Conservation (phyloP, 2,113 vertebrate genomes). For the Puffinus mauretanicus region DNA sequence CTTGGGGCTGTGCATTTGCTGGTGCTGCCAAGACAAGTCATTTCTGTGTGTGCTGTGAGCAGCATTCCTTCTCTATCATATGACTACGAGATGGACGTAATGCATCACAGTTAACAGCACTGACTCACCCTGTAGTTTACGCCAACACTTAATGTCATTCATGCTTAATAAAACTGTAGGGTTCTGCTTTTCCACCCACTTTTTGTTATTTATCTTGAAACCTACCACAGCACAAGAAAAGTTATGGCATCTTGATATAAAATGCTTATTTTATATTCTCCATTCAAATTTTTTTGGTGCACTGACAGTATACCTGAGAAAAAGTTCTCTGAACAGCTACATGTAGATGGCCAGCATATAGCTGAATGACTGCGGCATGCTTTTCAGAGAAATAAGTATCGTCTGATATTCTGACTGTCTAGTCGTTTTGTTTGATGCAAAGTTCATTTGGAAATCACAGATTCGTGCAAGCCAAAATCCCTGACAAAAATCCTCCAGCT, state of each 20-base stretch:
- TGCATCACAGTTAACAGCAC: conserved; percentile 5
- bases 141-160: conserved; percentile 57
- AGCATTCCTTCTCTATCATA: conserved; percentile 50
- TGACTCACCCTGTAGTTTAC: conserved; percentile 46
- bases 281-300: not conserved
- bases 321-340: not conserved
- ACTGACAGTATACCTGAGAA: not conserved
- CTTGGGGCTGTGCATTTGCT: conserved; percentile 16
- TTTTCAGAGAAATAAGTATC: not conserved
- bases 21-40: conserved; percentile 50
- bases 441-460: not conserved
- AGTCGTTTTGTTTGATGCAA: not conserved
- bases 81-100: conserved; percentile 39
- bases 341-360: not conserved
- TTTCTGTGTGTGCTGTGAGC: conserved; percentile 37
- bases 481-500: not conserved
- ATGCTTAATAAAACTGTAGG: conserved; percentile 48
- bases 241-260: not conserved
- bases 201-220: conserved; percentile 45
- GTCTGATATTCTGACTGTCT: not conserved
- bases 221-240: not conserved
- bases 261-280: not conserved
- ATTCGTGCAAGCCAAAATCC: not conserved
- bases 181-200: conserved; percentile 50
- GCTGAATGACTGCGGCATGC: not conserved